phyloP scores from a whole-genome alignment of 2,113 vertebrate species.

The Thalassarche chlororhynchos region DNA sequence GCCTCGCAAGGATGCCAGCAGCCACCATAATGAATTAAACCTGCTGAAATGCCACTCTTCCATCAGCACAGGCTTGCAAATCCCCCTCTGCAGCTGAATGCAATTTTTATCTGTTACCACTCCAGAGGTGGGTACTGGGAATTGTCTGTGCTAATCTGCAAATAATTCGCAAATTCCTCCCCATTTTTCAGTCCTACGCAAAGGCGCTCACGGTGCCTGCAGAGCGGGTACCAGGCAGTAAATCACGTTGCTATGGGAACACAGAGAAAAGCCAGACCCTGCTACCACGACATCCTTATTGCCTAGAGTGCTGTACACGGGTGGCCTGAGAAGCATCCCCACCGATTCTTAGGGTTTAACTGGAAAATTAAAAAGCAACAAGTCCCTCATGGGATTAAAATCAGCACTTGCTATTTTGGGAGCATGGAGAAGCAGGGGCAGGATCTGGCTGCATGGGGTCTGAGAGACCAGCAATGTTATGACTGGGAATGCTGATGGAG shows the following conservation, averaged over 20 bases:
- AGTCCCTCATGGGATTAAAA: not conserved
- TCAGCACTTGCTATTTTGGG: not conserved
- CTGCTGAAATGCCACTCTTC: not conserved
- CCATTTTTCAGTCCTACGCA: too few species aligned
- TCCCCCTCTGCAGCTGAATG: not conserved
- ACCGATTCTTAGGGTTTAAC: not conserved
- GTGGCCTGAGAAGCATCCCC: not conserved
- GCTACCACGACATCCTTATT: not conserved
- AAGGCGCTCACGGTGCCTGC: not conserved
- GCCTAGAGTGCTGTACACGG: rapidly evolving
- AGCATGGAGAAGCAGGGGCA: not conserved
- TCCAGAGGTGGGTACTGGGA: not conserved
- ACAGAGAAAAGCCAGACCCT: not conserved
- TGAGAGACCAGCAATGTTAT: not conserved
- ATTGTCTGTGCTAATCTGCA: not conserved
- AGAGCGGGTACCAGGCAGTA: not conserved
- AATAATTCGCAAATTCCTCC: not conserved
- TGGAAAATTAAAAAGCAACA: not conserved
- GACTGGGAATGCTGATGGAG: not conserved
- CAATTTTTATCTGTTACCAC: rapidly evolving
- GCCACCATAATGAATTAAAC: not conserved
- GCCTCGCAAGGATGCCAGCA: not conserved
- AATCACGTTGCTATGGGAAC: not conserved
- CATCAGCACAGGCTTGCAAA: rapidly evolving
- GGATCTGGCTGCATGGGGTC: not conserved